Evolutionary conservation across 2,797 vertebrate genomes (phyloP), one percentile per base, ranked within the genome.

Genomic region (Liasis olivaceus): DNA sequence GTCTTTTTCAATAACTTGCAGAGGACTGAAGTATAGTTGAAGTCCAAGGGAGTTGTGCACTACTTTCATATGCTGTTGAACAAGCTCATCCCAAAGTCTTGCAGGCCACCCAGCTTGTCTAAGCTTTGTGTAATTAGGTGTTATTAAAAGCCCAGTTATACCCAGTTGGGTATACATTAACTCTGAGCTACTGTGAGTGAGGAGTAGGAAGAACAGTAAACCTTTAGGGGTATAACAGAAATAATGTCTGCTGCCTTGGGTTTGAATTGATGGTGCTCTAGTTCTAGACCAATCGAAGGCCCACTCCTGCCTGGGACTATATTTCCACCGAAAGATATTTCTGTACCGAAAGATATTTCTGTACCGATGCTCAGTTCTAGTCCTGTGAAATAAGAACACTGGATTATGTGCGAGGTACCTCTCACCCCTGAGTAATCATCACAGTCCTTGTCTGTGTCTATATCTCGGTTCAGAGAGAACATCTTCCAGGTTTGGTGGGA

Each of bases 1-100:
- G n/a, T 31, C 13, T 24, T 93, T 95, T 92, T 93, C 89, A 93
- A 95, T 94, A 94, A 86, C 20, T 17, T 89, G 28, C 7, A 14
- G 54, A 63, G 7, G 54, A 9, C 64, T 69, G 56, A 87, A 77
- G 4, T 60, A 28, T 31, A 62, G 54, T 72, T 31, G 36, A 17
- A 51, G 64, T 64, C 56, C 8, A 51, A 81, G 51, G 56, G 42
- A 87, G 47, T 62, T 64, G 54, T 87, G 20, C 54, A 22, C 22
- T 22, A 62, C 15, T 88, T 47, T 63, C 59, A 90, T 28, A 85
- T 36, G 9, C 11, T 69, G 24, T 54, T 26, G 36, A 77, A 77
- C 42, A 42, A 63, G 31, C 59, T 77, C 24, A 87, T 88, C 69
- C 58, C 87, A 64, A 54, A 28, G 31, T 24, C 31, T 17, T 88